A percentile compares a stretch with the other conserved stretches of the same genome.
These are phyloP conservation scores for Catocala nupta DNA, from an alignment of 2,888 invertebrate genomes.

Conservation along the genomic window DNA sequence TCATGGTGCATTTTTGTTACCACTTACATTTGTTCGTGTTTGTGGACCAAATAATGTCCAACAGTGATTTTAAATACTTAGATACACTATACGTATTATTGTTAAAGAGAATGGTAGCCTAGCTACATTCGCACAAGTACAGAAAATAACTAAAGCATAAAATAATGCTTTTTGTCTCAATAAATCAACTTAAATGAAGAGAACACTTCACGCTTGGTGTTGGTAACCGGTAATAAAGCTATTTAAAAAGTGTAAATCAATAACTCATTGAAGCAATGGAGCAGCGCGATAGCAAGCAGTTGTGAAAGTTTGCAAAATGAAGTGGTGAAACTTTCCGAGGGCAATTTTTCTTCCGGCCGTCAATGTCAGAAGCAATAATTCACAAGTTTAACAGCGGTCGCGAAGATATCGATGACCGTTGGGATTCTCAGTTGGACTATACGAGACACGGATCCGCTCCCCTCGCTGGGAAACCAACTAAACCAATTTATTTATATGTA, in stretches of 20 bases:
- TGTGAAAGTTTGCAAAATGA: slow-evolving; percentile 60
- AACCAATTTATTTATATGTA: slow-evolving; percentile 37
- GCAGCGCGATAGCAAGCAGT: slow-evolving; percentile 51
- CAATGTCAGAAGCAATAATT: slow-evolving; percentile 78
- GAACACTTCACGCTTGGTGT: background rate
- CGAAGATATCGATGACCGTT: slow-evolving; percentile 43
- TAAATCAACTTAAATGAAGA: slow-evolving; percentile 1
- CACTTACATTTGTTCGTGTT: slow-evolving; percentile 1
- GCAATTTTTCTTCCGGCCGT: slow-evolving; percentile 76
- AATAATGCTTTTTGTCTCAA: background rate
- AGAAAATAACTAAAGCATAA: no score
- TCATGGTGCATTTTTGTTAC: slow-evolving; percentile 25
- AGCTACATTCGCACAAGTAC: no score
- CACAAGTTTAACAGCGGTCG: slow-evolving; percentile 61
- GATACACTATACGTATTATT: no score
- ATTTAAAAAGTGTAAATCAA: slow-evolving; percentile 47
- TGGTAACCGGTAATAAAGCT: slow-evolving; percentile 21
- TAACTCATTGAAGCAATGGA: slow-evolving; percentile 26
- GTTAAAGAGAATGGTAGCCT: no score
- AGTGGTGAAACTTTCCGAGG: slow-evolving; percentile 62
- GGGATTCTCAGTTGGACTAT: slow-evolving; percentile 35
- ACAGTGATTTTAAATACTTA: background rate
- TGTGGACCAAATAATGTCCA: background rate
- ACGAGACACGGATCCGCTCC: slow-evolving; percentile 9
- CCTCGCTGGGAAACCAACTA: slow-evolving; percentile 24